Evolutionary conservation across 1,140 invertebrate genomes (phyloP), one percentile per base, ranked within the genome.

Genomic region (Andrena cerasifolii): DNA sequence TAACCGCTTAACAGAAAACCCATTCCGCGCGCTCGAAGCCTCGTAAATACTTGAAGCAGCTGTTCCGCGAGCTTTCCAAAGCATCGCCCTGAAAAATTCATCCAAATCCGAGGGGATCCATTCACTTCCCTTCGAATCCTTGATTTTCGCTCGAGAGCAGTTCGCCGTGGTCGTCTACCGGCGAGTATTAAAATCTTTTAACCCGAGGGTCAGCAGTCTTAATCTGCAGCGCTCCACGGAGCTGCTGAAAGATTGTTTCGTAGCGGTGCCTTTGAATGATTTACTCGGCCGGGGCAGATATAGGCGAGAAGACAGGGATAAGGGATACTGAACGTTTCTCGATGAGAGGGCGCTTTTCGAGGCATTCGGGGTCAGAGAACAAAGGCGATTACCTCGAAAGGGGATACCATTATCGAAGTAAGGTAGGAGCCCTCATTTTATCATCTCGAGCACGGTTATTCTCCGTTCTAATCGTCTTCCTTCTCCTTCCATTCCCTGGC

Each of bases 361-460:
- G 12, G 49, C 21, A 16, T 8, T 73, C 51, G 18, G 18, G n/a
- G 12, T 61, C 10, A 33, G 47, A 54, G 62, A 47, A 74, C 75
- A 82, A 79, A 78, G 68, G 43, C 68, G 68, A 83, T 83, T 83
- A 82, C 53, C 28, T 68, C 0, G 59, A 68, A 73, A 78, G 70
- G 21, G 33, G 51, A 82, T 83, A 49, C 28, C 47, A 74, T 79
- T 70, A 79, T 10, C 8, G 80, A 47, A 54, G 33, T 72, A 78
- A 78, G 63, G 31, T 59, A 66, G 0, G 28, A 54, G 21, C 51
- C 66, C 49, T 16, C 53, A 74, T 79, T 73, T 74, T 62, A 79
- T 51, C 45, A 79, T 82, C 47, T 66, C 65, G 14, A 73, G 53
- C 53, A 26, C 36, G 36, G 33, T 82, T 51, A 73, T 36, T 47